Base-by-base conservation (phyloP, 2,113 vertebrate genomes). In the Dipodomys merriami region DNA sequence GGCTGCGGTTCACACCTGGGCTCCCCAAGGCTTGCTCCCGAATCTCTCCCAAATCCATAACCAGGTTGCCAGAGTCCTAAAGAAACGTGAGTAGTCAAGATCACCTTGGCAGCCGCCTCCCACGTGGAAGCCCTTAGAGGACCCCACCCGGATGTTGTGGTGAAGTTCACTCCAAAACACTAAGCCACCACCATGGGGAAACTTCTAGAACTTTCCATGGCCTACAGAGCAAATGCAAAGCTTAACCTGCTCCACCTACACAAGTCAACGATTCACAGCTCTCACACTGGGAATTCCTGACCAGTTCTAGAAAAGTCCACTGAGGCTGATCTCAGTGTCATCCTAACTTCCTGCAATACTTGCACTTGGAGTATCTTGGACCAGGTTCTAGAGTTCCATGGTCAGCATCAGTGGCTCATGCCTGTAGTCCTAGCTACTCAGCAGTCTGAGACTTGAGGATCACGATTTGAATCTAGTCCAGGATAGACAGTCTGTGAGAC, bases 1-100 rank as follows among this genome's bases (percentile, higher is more conserved):
- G 96, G 53, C 98, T 98, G 67, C 98, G 98, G 94, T 98, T 98
- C 91, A 98, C 97, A 15, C 98, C 98, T 0, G 98, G 98, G 67
- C 96, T 98, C 93, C 97, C 98, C 85, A 98, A 96, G 86, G 98
- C 96, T 67, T 62, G 97, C 13, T 97, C 94, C 89, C 95, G 97
- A 20, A 97, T 95, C 60, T 93, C 93, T 29, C 92, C 94, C 97
- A 98, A 95, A 0, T 98, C 95, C 4, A 98, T 73, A 44, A 97
- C 22, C 18, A 95, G 46, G 86, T 92, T 94, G 27, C 96, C 96
- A 6, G 98, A 80, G 74, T 98, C 96, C 98, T 98, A 93, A 64
- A 96, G 74, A 23, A 39, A 96, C 15, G 74, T 83, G 4, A 80
- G 53, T 60, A 39, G 4, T 13, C 1, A n/a, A 6, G 10, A 4